A percentile compares a stretch with the other conserved stretches of the same genome.
These are phyloP conservation scores for Sarcophaga bullata DNA, from an alignment of 1,140 invertebrate genomes.

Conservation along the genomic window DNA sequence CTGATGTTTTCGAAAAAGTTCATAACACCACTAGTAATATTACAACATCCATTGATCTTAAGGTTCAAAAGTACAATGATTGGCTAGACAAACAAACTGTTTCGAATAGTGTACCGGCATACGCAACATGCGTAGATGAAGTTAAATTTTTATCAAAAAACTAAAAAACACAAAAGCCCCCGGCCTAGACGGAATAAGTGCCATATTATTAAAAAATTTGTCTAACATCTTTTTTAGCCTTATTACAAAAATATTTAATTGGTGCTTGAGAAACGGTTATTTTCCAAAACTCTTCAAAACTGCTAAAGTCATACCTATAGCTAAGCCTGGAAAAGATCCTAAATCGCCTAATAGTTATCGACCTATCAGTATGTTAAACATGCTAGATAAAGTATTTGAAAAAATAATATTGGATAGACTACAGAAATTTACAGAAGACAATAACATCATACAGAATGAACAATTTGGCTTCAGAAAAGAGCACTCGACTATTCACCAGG, in stretches of 20 bases:
- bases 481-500: conserved; percentile 6
- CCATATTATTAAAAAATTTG: not conserved
- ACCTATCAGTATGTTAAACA: not conserved
- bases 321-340: too few species aligned
- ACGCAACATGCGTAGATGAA: not conserved
- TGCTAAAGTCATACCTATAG: too few species aligned
- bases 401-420: not conserved
- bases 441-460: not conserved
- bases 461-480: conserved; percentile 9
- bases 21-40: not conserved
- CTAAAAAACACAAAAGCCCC: not conserved
- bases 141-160: not conserved
- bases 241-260: not conserved
- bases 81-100: not conserved
- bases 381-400: not conserved
- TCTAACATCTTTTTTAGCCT: not conserved
- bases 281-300: not conserved
- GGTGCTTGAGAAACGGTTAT: not conserved
- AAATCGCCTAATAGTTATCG: not conserved
- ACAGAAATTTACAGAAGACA: not conserved
- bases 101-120: not conserved
- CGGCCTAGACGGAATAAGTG: not conserved
- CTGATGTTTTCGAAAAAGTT: not conserved
- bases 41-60: not conserved
- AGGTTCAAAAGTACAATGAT: not conserved